Conservation (phyloP, 2,113 vertebrate genomes). For the Salvelinus alpinus region DNA sequence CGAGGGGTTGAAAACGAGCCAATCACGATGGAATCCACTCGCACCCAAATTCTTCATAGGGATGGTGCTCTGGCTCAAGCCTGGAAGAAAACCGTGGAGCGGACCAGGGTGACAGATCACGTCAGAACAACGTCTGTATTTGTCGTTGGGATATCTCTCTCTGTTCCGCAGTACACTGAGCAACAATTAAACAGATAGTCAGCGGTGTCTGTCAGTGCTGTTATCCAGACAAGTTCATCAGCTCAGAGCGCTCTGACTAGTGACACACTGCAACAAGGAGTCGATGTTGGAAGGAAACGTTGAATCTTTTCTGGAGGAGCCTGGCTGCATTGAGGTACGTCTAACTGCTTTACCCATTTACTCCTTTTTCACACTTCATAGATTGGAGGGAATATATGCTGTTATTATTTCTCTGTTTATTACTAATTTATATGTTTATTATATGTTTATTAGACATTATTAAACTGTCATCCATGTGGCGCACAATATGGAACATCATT, state of each 20-base stretch:
- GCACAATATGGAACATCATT: no score
- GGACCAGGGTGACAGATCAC: constrained; percentile 37
- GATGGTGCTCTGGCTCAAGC: constrained; percentile 25
- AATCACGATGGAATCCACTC: constrained; percentile 34
- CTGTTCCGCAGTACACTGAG: no score
- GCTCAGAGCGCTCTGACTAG: background rate
- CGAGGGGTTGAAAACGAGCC: constrained; percentile 29
- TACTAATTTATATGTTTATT: background rate
- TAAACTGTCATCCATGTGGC: background rate
- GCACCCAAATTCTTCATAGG: constrained; percentile 17
- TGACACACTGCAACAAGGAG: background rate
- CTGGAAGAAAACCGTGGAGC: constrained; percentile 19
- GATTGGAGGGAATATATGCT: background rate
- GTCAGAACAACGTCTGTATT: constrained; percentile 7
- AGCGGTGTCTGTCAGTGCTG: background rate
- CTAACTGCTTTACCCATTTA: background rate
- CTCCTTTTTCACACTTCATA: background rate
- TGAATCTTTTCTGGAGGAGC: background rate
- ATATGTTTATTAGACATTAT: background rate
- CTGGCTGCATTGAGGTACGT: background rate
- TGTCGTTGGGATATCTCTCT: background rate
- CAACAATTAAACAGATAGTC: background rate
- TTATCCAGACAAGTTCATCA: background rate
- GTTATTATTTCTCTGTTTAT: background rate
- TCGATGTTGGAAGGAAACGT: background rate